Conservation (phyloP, 2,797 vertebrate species). For the Sebastes goodei region DNA sequence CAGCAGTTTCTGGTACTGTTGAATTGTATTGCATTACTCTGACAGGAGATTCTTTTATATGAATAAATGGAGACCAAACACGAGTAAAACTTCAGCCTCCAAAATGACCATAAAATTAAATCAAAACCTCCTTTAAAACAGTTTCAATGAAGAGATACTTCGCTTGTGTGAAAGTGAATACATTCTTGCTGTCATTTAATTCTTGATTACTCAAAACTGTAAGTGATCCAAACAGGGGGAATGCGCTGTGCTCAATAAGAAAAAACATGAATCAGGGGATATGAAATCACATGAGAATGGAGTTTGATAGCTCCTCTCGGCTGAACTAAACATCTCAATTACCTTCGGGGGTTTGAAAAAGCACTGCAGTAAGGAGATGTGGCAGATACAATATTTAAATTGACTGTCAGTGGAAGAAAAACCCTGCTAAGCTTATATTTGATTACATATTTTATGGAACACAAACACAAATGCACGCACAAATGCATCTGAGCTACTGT, state of each 20-base stretch:
- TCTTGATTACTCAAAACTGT: slow-evolving; percentile 23
- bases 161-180: not conserved
- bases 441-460: slow-evolving; percentile 63
- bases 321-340: slow-evolving; percentile 66
- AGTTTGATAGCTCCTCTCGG: slow-evolving; percentile 54
- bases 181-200: slow-evolving; percentile 14
- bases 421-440: slow-evolving; percentile 57
- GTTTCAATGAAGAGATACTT: not conserved
- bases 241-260: not conserved
- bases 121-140: not conserved
- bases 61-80: not conserved
- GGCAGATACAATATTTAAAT: slow-evolving; percentile 70
- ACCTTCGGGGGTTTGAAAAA: slow-evolving; percentile 57
- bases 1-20: not conserved
- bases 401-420: slow-evolving; percentile 57
- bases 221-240: slow-evolving; percentile 21
- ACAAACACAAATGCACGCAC: slow-evolving; percentile 47
- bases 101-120: not conserved
- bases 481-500: slow-evolving; percentile 39
- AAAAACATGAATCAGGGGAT: slow-evolving; percentile 28
- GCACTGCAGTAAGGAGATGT: slow-evolving; percentile 38
- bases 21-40: not conserved
- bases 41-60: not conserved
- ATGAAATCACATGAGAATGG: slow-evolving; percentile 54
- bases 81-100: not conserved